Conservation (phyloP, 2,113 vertebrate species). For the Balaeniceps rex region DNA sequence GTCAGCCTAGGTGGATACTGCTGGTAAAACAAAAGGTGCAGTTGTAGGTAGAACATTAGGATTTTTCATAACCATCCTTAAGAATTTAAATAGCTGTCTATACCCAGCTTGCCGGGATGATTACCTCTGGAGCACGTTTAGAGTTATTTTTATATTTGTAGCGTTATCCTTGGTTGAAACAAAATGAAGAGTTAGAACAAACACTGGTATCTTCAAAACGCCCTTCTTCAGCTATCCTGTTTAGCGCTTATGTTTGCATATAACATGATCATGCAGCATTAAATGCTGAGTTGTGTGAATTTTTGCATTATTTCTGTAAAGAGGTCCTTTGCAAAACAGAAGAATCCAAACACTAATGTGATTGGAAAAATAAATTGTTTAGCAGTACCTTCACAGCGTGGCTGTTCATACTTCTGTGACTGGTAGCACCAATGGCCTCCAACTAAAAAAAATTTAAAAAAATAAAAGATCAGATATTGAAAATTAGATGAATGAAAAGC, state of each 20-base stretch:
- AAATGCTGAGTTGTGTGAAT: neutral
- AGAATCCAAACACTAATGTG: neutral
- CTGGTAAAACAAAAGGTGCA: neutral
- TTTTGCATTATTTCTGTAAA: neutral
- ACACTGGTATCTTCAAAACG: neutral
- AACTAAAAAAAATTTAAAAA: neutral
- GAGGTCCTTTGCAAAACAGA: neutral
- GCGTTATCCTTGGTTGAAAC: accelerated
- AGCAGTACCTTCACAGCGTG: slow-evolving; percentile 30
- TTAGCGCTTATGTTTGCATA: neutral
- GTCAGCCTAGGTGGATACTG: neutral
- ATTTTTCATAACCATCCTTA: neutral
- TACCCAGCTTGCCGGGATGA: neutral
- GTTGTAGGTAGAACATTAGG: neutral
- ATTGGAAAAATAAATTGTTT: neutral
- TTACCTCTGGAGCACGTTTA: neutral
- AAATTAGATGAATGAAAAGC: neutral
- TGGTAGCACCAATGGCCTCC: slow-evolving; percentile 43
- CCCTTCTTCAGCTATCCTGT: neutral
- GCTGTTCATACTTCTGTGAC: neutral
- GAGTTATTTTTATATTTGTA: neutral
- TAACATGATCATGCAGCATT: no score
- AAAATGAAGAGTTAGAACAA: neutral
- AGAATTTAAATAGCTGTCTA: neutral
- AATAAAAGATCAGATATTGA: neutral